A percentile compares a stretch with the other conserved stretches of the same genome.
phyloP scores from a whole-genome alignment of 2,797 vertebrate genomes.

The Anas flavirostris region DNA sequence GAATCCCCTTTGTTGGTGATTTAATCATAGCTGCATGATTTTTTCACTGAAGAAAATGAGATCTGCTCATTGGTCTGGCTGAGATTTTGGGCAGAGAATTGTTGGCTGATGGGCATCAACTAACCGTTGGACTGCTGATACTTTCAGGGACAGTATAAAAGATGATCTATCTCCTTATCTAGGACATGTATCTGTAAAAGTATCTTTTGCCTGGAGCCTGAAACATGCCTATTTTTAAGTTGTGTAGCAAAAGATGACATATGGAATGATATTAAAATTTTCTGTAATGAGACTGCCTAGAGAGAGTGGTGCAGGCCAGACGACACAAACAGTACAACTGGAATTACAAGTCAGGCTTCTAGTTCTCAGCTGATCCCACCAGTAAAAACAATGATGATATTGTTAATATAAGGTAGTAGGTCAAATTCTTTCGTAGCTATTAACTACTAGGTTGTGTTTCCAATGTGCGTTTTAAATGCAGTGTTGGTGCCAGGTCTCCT shows the following conservation, averaged over 20 bases:
- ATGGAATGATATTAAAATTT: neutral
- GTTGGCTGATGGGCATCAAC: neutral
- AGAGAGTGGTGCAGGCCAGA: neutral
- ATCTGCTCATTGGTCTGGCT: neutral
- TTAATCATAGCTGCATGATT: neutral
- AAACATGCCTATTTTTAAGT: neutral
- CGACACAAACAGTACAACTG: neutral
- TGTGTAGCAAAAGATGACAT: neutral
- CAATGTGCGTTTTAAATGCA: neutral
- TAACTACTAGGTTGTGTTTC: neutral
- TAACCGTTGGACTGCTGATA: neutral
- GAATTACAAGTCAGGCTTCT: neutral
- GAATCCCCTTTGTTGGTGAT: neutral
- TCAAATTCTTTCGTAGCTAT: neutral
- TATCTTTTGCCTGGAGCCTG: neutral
- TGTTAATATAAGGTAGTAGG: neutral
- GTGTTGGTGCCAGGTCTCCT: neutral
- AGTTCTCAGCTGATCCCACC: neutral
- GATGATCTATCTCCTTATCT: neutral
- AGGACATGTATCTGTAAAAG: neutral
- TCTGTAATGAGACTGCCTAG: neutral
- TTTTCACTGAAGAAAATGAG: neutral
- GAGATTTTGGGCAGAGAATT: neutral
- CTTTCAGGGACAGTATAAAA: neutral
- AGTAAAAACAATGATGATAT: neutral